A percentile compares a stretch with the other conserved stretches of the same genome.
Evolutionary conservation across 37 sponge, comb jelly and placozoan species (phyloP).

Genomic region (Aphrocallistes beatrix): DNA sequence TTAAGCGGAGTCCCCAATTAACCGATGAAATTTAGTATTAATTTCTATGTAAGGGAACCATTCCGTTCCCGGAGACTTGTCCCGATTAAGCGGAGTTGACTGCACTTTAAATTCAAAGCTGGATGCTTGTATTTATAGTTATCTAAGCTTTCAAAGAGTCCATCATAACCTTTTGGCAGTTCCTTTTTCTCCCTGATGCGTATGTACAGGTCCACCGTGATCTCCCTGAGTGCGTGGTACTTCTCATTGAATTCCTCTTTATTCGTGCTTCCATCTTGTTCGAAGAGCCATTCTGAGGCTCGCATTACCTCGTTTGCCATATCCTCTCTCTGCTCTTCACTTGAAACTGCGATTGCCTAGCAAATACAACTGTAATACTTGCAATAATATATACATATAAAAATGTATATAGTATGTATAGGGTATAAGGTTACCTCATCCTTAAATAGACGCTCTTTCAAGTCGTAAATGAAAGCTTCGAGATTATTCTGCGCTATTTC

Average conservation of each 20-base stretch:
- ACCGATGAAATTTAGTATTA: no score
- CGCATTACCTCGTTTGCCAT: not conserved
- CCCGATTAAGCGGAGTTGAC: no score
- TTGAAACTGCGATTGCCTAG: not conserved
- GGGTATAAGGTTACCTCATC: not conserved
- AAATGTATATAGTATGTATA: not conserved
- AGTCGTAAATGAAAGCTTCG: conserved; percentile 15
- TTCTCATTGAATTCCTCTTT: not conserved
- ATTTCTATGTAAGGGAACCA: no score
- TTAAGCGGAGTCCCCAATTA: no score
- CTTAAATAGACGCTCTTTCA: not conserved
- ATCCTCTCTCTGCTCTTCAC: not conserved
- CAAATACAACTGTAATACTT: not conserved
- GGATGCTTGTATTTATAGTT: no score
- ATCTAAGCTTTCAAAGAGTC: no score
- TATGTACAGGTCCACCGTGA: not conserved
- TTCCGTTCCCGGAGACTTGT: no score
- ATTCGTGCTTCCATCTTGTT: not conserved
- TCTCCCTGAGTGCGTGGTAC: not conserved
- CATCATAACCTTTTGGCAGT: not conserved
- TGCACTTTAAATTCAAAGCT: no score
- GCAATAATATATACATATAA: not conserved
- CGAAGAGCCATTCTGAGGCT: not conserved
- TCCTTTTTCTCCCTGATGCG: not conserved
- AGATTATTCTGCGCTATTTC: not conserved